Conservation (phyloP, 2,797 vertebrate species). For the Natrix natrix region DNA sequence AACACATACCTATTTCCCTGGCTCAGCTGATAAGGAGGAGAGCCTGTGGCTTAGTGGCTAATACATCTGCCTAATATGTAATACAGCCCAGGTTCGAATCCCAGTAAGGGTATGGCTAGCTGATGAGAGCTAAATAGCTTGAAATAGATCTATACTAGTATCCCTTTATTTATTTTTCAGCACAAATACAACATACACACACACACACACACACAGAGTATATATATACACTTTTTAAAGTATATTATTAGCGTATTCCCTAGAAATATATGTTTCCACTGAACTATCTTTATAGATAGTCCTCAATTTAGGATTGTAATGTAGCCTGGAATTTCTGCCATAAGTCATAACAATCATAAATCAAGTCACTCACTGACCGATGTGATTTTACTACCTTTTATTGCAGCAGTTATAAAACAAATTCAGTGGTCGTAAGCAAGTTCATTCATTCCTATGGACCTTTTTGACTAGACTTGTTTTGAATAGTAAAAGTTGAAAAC, state of each 20-base stretch:
- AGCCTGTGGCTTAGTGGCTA: too few species aligned
- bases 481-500: background rate
- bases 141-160: too few species aligned
- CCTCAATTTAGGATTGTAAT: background rate
- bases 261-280: background rate
- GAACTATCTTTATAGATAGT: background rate
- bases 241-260: background rate
- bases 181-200: too few species aligned
- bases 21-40: too few species aligned
- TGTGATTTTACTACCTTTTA: background rate
- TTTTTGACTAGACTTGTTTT: background rate
- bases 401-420: background rate
- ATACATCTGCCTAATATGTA: too few species aligned
- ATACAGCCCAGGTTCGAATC: too few species aligned
- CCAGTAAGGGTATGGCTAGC: too few species aligned
- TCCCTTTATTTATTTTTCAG: too few species aligned
- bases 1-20: too few species aligned
- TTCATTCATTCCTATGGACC: background rate
- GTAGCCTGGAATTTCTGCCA: background rate
- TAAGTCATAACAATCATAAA: background rate
- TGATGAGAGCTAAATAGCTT: too few species aligned
- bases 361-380: background rate
- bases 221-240: background rate
- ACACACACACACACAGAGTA: too few species aligned
- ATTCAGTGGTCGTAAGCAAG: background rate